Percentiles rank a stretch among this genome's conserved stretches.
Evolutionary conservation across 2,888 invertebrate genomes (phyloP).

Genomic region (Ctenicera cuprea): DNA sequence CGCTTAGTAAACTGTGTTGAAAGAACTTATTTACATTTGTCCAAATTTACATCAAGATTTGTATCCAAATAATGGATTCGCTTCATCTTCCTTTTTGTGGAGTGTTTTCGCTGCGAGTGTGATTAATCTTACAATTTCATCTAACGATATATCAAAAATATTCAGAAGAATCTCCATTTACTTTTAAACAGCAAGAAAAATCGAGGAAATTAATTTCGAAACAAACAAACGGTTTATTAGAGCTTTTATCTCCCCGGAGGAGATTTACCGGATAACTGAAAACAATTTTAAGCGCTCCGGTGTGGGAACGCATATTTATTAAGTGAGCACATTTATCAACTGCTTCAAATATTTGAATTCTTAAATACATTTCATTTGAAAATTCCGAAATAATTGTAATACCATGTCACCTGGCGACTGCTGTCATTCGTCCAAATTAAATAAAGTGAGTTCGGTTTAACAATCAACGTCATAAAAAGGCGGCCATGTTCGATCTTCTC

Average conservation of each 20-base stretch:
- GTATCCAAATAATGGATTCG: conserved; percentile 19
- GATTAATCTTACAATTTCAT: conserved; percentile 16
- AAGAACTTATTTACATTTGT: conserved; percentile 29
- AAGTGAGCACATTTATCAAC: too few species aligned
- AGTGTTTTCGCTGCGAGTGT: conserved; percentile 4
- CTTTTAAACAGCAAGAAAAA: conserved; percentile 19
- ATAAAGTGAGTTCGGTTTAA: too few species aligned
- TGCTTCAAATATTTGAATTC: too few species aligned
- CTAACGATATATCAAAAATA: conserved; percentile 20
- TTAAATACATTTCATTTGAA: too few species aligned
- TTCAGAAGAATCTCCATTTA: conserved; percentile 21
- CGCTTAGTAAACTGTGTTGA: conserved; percentile 12
- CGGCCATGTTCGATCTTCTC: too few species aligned
- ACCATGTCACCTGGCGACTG: too few species aligned
- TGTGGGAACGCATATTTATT: background rate
- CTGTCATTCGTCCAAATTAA: too few species aligned
- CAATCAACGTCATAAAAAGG: too few species aligned
- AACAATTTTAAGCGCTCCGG: background rate
- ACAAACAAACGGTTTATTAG: conserved; percentile 2
- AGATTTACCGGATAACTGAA: conserved; percentile 6
- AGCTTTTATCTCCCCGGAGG: background rate
- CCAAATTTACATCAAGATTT: conserved; percentile 30
- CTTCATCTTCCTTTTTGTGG: conserved; percentile 10
- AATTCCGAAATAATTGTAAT: too few species aligned
- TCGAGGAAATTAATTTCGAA: conserved; percentile 16